A percentile compares a stretch with the other conserved stretches of the same genome.
These are phyloP conservation scores for Orbicella faveolata DNA, from an alignment of 64 coral and sea anemone species.

Conservation along the genomic window DNA sequence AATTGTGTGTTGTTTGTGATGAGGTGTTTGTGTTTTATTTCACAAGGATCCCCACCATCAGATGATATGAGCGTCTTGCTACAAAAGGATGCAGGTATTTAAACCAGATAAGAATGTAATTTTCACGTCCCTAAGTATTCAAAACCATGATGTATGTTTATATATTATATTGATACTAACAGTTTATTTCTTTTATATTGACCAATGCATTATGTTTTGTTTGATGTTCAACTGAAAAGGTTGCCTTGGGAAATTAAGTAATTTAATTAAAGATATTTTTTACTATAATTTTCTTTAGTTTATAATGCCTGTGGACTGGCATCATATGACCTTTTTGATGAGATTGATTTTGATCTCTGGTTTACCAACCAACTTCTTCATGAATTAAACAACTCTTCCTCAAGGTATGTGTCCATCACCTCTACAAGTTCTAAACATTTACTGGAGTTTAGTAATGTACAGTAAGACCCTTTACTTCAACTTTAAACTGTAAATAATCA, in stretches of 20 bases:
- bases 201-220: too few relatives aligned
- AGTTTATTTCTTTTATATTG: too few relatives aligned
- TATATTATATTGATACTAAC: too few relatives aligned
- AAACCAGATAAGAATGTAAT: not conserved
- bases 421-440: not conserved
- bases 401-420: constrained; percentile 33
- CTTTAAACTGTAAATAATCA: too few relatives aligned
- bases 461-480: too few relatives aligned
- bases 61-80: constrained; percentile 82
- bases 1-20: too few relatives aligned
- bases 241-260: not conserved
- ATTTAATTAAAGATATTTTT: not conserved
- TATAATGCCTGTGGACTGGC: constrained; percentile 89
- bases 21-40: not conserved
- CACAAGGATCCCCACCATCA: constrained; percentile 71
- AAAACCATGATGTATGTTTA: too few relatives aligned
- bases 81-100: constrained; percentile 88
- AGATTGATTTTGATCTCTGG: constrained; percentile 92
- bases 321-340: constrained; percentile 95
- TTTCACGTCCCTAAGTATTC: not conserved
- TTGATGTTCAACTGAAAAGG: too few relatives aligned
- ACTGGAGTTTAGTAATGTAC: too few relatives aligned
- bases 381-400: constrained; percentile 79
- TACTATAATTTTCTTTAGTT: constrained; percentile 45
- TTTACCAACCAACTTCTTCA: constrained; percentile 63